Evolutionary conservation across 2,888 invertebrate species (phyloP), one percentile per base, ranked within the genome.

Genomic region (Tenthredo scrophulariae): DNA sequence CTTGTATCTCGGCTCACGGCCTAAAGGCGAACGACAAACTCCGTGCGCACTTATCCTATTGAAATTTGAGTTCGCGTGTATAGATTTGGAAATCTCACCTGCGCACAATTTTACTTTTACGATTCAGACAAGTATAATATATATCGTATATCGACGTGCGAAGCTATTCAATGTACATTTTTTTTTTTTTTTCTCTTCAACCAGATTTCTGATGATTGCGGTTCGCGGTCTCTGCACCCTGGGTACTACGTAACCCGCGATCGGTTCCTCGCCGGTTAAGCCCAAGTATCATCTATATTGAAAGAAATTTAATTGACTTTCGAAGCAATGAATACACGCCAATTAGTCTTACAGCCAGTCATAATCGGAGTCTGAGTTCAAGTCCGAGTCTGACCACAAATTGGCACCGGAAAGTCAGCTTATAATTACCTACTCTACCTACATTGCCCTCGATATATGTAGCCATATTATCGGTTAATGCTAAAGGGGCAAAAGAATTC

Each of bases 371-470:
- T 29, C 33, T 33, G 67, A 29, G n/a, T 22, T 58, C n/a, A 22
- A 58, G 62, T 62, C 62, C 26, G n/a, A 43, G 29, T 50, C 50
- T 50, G 50, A 77, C 77, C 77, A 77, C 77, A 50, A 77, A 77
- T 77, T 77, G 50, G 18, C 9, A 13, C 46, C 50, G 50, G 33
- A 33, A 74, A 40, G 4, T 74, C 43, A 46, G 46, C 46, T 46
- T 46, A 46, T 15, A 46, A 46, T 46, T 46, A 46, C 46, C 46
- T 46, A 46, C 46, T 46, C 46, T 46, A 46, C 46, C 13, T 46
- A 46, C 46, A 4, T 13, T 46, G 15, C 46, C 15, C 15, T 46
- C 46, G 15, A 46, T 46, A 46, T 46, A 46, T 46, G 46, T 46
- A 46, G 46, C 46, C 46, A 46, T 46, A 46, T 46, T 46, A 46